A percentile compares a stretch with the other conserved stretches of the same genome.
Evolutionary conservation across 2,888 invertebrate genomes (phyloP).

Genomic region (Lycocerus yunnanus): DNA sequence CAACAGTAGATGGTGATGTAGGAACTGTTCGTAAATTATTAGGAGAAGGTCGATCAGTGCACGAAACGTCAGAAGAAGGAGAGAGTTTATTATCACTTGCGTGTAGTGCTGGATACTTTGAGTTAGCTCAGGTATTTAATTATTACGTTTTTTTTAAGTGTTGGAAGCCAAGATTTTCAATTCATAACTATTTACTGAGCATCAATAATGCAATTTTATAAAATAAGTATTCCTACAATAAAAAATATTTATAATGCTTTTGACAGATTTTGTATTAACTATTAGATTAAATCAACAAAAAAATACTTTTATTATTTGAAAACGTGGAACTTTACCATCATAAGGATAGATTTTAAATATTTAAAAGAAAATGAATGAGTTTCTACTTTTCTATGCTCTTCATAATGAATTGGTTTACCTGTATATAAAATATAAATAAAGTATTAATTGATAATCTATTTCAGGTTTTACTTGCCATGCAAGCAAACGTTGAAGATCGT

Average conservation of each 20-base stretch:
- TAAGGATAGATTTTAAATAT: too few relatives aligned
- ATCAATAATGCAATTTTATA: neutral
- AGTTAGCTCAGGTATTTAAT: constrained; percentile 83
- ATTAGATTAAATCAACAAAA: too few relatives aligned
- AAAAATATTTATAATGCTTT: neutral
- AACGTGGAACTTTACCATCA: too few relatives aligned
- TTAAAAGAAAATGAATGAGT: neutral
- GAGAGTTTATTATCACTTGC: constrained; percentile 95
- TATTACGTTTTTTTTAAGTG: constrained; percentile 10
- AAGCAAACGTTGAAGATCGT: constrained; percentile 95
- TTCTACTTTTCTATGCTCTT: neutral
- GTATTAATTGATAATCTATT: constrained; percentile 28
- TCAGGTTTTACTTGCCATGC: constrained; percentile 92
- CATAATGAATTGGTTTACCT: neutral
- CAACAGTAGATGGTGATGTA: constrained; percentile 94
- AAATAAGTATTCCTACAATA: neutral
- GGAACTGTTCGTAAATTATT: constrained; percentile 89
- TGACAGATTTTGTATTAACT: too few relatives aligned
- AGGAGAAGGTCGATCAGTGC: constrained; percentile 90
- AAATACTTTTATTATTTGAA: too few relatives aligned
- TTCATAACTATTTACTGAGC: neutral
- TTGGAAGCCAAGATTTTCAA: neutral
- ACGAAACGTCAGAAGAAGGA: constrained; percentile 97
- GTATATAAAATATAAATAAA: neutral
- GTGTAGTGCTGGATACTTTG: constrained; percentile 97